A percentile compares a stretch with the other conserved stretches of the same genome.
phyloP scores from a whole-genome alignment of 2,888 invertebrate genomes.

The Nomada flava region DNA sequence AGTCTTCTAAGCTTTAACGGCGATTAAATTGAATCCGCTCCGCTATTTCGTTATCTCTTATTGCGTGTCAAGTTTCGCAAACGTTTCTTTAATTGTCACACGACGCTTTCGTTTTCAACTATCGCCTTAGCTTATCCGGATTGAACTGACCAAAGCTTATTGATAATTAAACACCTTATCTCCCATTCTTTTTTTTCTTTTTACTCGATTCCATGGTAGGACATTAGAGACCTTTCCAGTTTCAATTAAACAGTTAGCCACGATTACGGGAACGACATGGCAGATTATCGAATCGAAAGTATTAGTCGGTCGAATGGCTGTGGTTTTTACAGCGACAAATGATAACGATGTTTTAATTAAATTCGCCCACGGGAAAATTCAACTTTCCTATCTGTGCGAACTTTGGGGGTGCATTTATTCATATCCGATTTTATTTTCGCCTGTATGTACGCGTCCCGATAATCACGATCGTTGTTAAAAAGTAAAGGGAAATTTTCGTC shows the following conservation, averaged over 20 bases:
- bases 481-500: slow-evolving; percentile 1
- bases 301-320: not conserved
- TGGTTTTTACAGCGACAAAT: not conserved
- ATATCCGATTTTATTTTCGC: slow-evolving; percentile 5
- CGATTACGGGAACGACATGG: not conserved
- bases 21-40: not conserved
- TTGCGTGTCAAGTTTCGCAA: not conserved
- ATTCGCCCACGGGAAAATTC: not conserved
- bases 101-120: no score
- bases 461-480: slow-evolving; percentile 22
- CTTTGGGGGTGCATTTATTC: slow-evolving; percentile 20
- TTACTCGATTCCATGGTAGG: not conserved
- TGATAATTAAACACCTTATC: not conserved
- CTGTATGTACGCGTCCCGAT: slow-evolving; percentile 13
- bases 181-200: not conserved
- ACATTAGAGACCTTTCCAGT: not conserved
- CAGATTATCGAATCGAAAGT: slow-evolving; percentile 6
- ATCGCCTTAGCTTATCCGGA: no score
- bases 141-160: no score
- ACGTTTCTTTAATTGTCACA: no score
- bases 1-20: not conserved
- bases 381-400: not conserved
- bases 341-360: slow-evolving; percentile 28
- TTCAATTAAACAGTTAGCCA: slow-evolving; percentile 14
- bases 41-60: not conserved